A percentile compares a stretch with the other conserved stretches of the same genome.
phyloP scores from a whole-genome alignment of 1,140 invertebrate species.

The Drosophila subpulchrella region DNA sequence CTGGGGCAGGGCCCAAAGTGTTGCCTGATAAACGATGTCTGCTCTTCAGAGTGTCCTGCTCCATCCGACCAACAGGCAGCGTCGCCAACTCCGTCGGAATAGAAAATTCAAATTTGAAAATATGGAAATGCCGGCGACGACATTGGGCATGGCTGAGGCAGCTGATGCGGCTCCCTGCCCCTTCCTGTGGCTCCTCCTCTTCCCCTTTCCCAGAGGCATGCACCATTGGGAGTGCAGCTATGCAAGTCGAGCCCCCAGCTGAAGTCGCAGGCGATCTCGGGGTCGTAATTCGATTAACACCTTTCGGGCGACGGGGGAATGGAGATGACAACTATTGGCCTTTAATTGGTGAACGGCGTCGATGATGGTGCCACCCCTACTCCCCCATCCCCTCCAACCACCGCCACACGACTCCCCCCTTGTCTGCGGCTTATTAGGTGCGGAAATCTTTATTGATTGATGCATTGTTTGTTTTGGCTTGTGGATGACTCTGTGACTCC shows the following conservation, averaged over 20 bases:
- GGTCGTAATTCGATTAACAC: slow-evolving; percentile 80
- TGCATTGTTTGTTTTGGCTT: slow-evolving; percentile 78
- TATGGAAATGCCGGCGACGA: slow-evolving; percentile 68
- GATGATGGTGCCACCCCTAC: slow-evolving; percentile 45
- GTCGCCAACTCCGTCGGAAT: slow-evolving; percentile 42
- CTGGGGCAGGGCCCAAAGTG: slow-evolving; percentile 37
- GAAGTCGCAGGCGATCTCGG: slow-evolving; percentile 23
- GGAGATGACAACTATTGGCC: slow-evolving; percentile 60
- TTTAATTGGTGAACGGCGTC: slow-evolving; percentile 76
- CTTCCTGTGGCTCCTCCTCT: neutral
- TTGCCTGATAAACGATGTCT: slow-evolving; percentile 68
- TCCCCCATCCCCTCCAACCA: neutral
- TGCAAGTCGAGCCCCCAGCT: slow-evolving; percentile 16
- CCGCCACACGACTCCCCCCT: slow-evolving; percentile 7
- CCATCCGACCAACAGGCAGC: slow-evolving; percentile 6
- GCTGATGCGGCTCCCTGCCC: slow-evolving; percentile 25
- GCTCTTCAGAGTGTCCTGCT: slow-evolving; percentile 30
- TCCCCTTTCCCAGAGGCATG: slow-evolving; percentile 4
- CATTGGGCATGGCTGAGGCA: slow-evolving; percentile 42
- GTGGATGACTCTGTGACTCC: slow-evolving; percentile 40
- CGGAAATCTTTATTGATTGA: slow-evolving; percentile 83
- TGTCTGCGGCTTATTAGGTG: slow-evolving; percentile 78
- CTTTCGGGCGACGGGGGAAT: slow-evolving; percentile 46
- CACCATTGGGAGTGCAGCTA: slow-evolving; percentile 41
- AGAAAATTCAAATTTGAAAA: slow-evolving; percentile 83